Conservation (phyloP, 2,888 invertebrate genomes). For the Agriopis marginaria region DNA sequence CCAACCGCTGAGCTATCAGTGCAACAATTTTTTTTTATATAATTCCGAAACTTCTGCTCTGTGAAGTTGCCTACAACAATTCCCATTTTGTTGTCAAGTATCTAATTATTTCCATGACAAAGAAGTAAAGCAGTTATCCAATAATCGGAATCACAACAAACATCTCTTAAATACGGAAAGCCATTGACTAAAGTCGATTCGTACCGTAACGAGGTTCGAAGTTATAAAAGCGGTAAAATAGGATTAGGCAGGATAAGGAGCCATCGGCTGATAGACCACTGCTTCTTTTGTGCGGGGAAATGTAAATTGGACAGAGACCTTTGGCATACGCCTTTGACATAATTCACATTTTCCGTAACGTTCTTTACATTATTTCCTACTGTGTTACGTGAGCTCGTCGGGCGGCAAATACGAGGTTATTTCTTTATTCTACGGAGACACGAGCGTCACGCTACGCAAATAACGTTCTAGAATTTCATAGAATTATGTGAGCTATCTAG, state of each 20-base stretch:
- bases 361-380: conserved; percentile 48
- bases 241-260: conserved; percentile 65
- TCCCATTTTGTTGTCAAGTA: neutral
- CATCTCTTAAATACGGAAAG: conserved; percentile 43
- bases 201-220: conserved; percentile 58
- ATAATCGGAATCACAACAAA: conserved; percentile 39
- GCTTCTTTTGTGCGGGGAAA: conserved; percentile 62
- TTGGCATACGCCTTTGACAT: conserved; percentile 44
- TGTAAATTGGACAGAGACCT: conserved; percentile 61
- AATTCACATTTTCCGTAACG: conserved; percentile 46
- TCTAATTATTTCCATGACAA: conserved; percentile 1
- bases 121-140: conserved; percentile 19
- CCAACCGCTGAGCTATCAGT: no score
- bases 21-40: neutral
- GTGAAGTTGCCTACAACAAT: neutral
- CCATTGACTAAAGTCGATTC: conserved; percentile 51
- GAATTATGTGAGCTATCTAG: conserved; percentile 3
- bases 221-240: conserved; percentile 62
- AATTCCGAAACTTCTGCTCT: neutral
- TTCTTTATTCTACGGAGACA: conserved; percentile 33
- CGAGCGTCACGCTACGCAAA: conserved; percentile 21
- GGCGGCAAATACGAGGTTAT: conserved; percentile 43
- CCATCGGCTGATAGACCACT: conserved; percentile 57
- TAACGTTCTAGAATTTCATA: conserved; percentile 26
- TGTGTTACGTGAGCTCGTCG: conserved; percentile 45